A percentile compares a stretch with the other conserved stretches of the same genome.
Conservation (phyloP, 1,140 invertebrate genomes). For the Heliconius himera region DNA sequence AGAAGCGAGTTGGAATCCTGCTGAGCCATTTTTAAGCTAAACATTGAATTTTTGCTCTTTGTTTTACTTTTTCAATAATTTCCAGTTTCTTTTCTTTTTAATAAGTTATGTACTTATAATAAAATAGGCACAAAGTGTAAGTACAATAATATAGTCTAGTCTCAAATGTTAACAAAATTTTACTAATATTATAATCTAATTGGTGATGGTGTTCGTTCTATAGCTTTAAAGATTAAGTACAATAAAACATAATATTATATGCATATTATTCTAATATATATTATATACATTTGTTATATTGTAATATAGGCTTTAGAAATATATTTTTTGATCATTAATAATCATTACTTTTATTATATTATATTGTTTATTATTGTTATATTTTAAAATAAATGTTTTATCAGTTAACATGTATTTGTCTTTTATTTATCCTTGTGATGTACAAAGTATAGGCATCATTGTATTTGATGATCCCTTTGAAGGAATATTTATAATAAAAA, state of each 20-base stretch:
- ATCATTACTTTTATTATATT: constrained; percentile 8
- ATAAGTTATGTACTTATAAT: neutral
- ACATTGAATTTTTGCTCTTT: too few species aligned
- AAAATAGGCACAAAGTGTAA: neutral
- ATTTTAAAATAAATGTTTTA: constrained; percentile 13
- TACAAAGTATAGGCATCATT: too few species aligned
- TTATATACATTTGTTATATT: constrained; percentile 9
- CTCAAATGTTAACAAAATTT: neutral
- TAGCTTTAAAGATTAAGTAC: constrained; percentile 20
- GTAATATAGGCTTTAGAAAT: neutral
- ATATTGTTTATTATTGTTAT: neutral
- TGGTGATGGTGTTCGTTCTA: neutral
- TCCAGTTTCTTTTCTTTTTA: too few species aligned
- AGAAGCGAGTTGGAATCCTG: neutral
- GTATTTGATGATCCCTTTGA: too few species aligned
- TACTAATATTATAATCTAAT: neutral
- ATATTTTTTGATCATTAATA: constrained; percentile 18
- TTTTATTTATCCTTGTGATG: constrained; percentile 1
- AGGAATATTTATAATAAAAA: too few species aligned
- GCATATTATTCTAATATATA: neutral
- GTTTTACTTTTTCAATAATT: too few species aligned
- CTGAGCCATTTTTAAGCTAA: neutral
- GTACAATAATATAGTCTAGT: constrained; percentile 9
- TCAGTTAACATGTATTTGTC: neutral
- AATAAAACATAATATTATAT: constrained; percentile 10